Evolutionary conservation across 1,140 invertebrate species (phyloP).

Genomic region (Aradophagus sp.): DNA sequence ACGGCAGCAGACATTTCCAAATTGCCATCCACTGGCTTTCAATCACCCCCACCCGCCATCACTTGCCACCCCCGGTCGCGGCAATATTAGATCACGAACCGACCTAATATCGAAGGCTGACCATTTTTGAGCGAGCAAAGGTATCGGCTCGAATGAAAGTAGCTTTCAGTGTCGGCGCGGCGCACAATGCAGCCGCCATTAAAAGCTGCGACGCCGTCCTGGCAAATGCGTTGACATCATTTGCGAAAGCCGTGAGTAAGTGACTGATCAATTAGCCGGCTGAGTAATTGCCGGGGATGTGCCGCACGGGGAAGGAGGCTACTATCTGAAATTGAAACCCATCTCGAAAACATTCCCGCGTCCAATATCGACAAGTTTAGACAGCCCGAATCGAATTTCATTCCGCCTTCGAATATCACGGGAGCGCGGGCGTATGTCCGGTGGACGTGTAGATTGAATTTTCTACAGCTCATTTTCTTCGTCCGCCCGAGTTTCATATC

Average conservation of each 20-base stretch:
- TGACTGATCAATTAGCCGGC: slow-evolving; percentile 59
- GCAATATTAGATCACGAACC: too few species aligned
- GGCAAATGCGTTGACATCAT: slow-evolving; percentile 50
- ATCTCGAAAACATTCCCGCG: slow-evolving; percentile 54
- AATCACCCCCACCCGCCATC: too few species aligned
- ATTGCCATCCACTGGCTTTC: too few species aligned
- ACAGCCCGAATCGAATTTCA: slow-evolving; percentile 52
- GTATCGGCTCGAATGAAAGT: slow-evolving; percentile 43
- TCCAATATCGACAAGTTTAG: slow-evolving; percentile 56
- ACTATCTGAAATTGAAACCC: slow-evolving; percentile 52
- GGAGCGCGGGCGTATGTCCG: slow-evolving; percentile 48
- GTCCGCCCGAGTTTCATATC: slow-evolving; percentile 51
- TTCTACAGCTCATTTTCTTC: slow-evolving; percentile 58
- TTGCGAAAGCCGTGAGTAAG: slow-evolving; percentile 45
- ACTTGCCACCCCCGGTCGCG: too few species aligned
- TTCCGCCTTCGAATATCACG: slow-evolving; percentile 45
- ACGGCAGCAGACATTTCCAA: too few species aligned
- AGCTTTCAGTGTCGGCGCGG: slow-evolving; percentile 50
- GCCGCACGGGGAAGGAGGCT: slow-evolving; percentile 34
- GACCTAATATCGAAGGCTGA: too few species aligned
- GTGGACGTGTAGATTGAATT: slow-evolving; percentile 54
- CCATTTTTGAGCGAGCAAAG: slow-evolving; percentile 8
- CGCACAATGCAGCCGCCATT: slow-evolving; percentile 51
- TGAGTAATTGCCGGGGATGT: slow-evolving; percentile 52
- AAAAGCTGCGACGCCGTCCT: slow-evolving; percentile 27